Evolutionary conservation across 2,113 vertebrate genomes (phyloP), one percentile per base, ranked within the genome.

Genomic region (Myodes glareolus): DNA sequence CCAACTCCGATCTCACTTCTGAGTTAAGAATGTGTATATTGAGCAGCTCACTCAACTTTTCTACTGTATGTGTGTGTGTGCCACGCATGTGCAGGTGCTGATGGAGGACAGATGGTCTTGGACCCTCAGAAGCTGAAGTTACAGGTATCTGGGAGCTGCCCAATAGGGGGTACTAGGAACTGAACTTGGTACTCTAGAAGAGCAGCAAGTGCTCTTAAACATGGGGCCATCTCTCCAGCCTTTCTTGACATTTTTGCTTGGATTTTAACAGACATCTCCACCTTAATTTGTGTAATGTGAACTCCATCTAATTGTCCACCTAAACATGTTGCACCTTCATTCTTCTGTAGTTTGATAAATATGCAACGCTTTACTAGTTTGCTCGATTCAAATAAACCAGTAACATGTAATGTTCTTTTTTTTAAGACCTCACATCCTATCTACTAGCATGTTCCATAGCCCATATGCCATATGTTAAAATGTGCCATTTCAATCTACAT

Each of bases 241-340:
- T 61, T 84, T 61, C n/a, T 70, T 58, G 58, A 58, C 58, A 58
- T 58, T 58, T 58, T 58, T 58, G 7, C 1, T 58, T 91, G 19
- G 7, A 42, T 80, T 63, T 70, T 63, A 85, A 92, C 1, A 76
- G 42, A 39, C 14, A 87, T 55, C 31, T 42, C 92, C 87, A 73
- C 72, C 14, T 73, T 84, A 73, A 55, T 80, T 90, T 96, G 42
- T 63, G 61, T 67, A 55, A 96, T 89, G 17, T 82, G 89, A 97
- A 75, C 77, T 86, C 72, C 13, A 61, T 92, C 68, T 39, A 55
- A 73, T 45, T 33, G 29, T 75, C 52, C 80, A 55, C 14, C n/a
- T 27, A 36, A 86, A 73, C 25, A 8, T 91, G 29, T 52, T 70
- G 68, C 23, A 63, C 8, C 14, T 33, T 87, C 47, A 33, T 45